Conservation (phyloP, 2,888 invertebrate genomes). For the Oligia strigilis region DNA sequence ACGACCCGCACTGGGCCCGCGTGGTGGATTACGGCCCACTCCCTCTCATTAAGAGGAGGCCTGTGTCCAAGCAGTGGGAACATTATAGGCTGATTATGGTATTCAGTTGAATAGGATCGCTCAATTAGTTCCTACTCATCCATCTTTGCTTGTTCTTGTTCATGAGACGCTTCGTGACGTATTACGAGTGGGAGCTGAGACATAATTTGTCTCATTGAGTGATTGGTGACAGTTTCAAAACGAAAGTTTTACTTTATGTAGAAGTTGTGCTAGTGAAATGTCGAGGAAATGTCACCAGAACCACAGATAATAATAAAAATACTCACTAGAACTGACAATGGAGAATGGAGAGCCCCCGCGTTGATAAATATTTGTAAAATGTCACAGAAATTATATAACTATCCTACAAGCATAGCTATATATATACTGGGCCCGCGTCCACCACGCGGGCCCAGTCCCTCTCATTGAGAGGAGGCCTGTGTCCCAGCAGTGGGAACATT, state of each 20-base stretch:
- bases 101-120: slow-evolving; percentile 19
- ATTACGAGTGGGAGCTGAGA: not conserved
- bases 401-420: no score
- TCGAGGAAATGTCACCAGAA: not conserved
- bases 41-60: no score
- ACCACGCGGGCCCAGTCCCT: no score
- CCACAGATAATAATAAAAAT: no score
- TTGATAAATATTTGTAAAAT: not conserved
- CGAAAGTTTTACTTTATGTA: not conserved
- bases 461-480: no score
- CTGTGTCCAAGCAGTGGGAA: no score
- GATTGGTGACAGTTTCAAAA: not conserved
- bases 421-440: no score
- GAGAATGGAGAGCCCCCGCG: no score
- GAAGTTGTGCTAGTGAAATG: not conserved
- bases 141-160: slow-evolving; percentile 26
- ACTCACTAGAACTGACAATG: no score
- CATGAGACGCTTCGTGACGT: not conserved
- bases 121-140: slow-evolving; percentile 32
- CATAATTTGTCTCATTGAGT: not conserved
- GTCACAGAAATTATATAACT: not conserved
- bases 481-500: no score
- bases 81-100: not conserved
- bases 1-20: no score
- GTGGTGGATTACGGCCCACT: no score